These are phyloP conservation scores for Pocota personata DNA, from an alignment of 2,888 invertebrate genomes.

Conservation along the genomic window DNA sequence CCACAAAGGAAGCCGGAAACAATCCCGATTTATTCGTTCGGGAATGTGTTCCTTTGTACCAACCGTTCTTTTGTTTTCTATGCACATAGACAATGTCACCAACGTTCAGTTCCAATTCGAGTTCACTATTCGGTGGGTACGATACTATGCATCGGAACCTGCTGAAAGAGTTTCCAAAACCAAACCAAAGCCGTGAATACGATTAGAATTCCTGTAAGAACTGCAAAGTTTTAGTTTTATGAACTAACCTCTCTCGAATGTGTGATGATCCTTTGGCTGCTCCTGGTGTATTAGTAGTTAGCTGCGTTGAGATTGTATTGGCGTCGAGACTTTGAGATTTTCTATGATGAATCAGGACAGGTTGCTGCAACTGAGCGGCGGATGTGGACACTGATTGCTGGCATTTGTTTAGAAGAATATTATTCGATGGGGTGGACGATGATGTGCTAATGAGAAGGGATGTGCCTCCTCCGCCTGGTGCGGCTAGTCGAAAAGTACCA, in stretches of 20 bases:
- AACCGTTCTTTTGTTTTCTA: conserved; percentile 96
- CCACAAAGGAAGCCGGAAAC: conserved; percentile 97
- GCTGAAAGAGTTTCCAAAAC: conserved; percentile 73
- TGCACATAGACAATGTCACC: conserved; percentile 96
- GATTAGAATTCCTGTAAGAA: conserved; percentile 40
- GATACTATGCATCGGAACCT: conserved; percentile 96
- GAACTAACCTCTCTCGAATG: conserved; percentile 81
- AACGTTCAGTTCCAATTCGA: conserved; percentile 94
- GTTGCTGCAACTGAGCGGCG: conserved; percentile 25
- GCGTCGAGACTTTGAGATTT: conserved; percentile 94
- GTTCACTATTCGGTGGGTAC: conserved; percentile 97
- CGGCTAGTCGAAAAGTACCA: conserved; percentile 53
- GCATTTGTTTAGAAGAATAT: conserved; percentile 60
- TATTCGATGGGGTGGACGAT: conserved; percentile 62
- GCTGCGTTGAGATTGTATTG: conserved; percentile 81
- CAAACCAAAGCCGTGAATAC: conserved; percentile 20
- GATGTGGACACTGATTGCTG: conserved; percentile 55
- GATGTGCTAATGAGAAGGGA: conserved; percentile 65
- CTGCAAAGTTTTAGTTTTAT: conserved; percentile 31
- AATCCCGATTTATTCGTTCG: conserved; percentile 96
- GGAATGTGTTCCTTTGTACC: conserved; percentile 96
- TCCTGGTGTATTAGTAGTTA: conserved; percentile 70
- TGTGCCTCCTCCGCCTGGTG: conserved; percentile 62
- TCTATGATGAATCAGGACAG: conserved; percentile 85
- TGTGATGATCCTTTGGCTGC: conserved; percentile 79